These are phyloP conservation scores for Dendrocopos noguchii DNA, from an alignment of 2,113 vertebrate species.

Conservation along the genomic window DNA sequence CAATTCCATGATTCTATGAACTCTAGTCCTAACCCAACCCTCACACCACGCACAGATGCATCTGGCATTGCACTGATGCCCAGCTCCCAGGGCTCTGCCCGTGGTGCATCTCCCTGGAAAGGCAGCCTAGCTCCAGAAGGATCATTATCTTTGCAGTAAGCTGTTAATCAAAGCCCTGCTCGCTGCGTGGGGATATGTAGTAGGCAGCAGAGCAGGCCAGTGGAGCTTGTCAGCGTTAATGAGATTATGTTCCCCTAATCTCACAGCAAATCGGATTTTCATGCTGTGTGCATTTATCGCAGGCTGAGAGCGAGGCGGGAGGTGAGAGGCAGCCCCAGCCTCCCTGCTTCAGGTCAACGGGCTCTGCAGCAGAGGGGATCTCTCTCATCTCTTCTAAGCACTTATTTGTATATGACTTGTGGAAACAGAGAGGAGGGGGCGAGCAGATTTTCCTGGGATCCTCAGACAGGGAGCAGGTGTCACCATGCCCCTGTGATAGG, in stretches of 20 bases:
- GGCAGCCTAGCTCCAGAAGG: neutral
- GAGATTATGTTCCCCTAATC: slow-evolving; percentile 53
- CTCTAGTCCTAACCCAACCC: neutral
- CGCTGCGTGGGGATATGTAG: neutral
- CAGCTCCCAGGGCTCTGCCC: neutral
- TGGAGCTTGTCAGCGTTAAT: slow-evolving; percentile 13
- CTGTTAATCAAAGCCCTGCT: neutral
- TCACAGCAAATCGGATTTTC: slow-evolving; percentile 47
- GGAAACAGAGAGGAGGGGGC: neutral
- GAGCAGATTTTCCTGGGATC: neutral
- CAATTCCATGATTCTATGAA: too few relatives aligned
- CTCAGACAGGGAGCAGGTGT: neutral
- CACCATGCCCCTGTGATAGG: neutral
- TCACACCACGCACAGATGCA: neutral
- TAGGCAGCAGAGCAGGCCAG: neutral
- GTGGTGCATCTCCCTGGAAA: neutral
- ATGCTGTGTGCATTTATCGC: neutral
- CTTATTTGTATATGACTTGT: neutral
- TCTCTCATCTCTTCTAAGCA: neutral
- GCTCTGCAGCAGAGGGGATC: slow-evolving; percentile 22
- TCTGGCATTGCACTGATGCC: fast-evolving
- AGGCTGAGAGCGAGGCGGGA: neutral
- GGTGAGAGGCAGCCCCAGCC: neutral
- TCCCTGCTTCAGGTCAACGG: neutral
- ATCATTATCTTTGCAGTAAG: neutral